Percentiles rank a stretch among this genome's conserved stretches.
These are phyloP conservation scores for Copsychus sechellarum DNA, from an alignment of 2,113 vertebrate species.

Conservation along the genomic window DNA sequence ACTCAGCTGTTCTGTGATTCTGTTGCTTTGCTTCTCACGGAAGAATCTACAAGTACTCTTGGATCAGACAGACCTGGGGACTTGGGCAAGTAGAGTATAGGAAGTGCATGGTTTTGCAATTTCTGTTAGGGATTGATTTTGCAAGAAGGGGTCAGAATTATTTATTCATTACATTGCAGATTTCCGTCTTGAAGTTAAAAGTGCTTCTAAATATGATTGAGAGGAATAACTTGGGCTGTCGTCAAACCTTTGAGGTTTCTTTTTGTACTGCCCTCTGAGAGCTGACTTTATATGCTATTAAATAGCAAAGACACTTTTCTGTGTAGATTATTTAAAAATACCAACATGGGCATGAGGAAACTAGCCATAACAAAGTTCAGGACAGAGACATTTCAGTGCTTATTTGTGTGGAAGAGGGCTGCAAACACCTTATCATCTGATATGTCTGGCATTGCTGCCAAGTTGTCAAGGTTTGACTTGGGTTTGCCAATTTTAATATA, in stretches of 20 bases:
- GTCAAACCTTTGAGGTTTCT: background rate
- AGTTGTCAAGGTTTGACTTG: too few species aligned
- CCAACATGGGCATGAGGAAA: background rate
- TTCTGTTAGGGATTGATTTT: background rate
- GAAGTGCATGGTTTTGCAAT: background rate
- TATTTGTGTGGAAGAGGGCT: background rate
- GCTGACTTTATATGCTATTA: background rate
- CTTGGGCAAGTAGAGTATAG: background rate
- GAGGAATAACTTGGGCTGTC: background rate
- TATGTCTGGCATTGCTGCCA: background rate
- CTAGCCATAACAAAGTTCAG: background rate
- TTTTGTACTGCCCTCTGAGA: background rate
- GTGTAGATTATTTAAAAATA: background rate
- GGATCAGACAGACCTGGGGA: background rate
- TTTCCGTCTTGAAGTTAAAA: background rate
- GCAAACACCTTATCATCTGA: background rate
- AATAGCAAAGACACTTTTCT: background rate
- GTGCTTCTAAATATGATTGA: background rate
- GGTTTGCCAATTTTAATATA: too few species aligned
- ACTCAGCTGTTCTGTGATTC: background rate
- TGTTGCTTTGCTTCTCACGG: background rate
- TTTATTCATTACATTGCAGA: background rate
- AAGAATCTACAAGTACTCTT: background rate
- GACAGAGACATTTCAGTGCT: background rate
- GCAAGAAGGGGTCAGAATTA: background rate